A percentile compares a stretch with the other conserved stretches of the same genome.
phyloP scores from a whole-genome alignment of 2,113 vertebrate species.

The Oncorhynchus mykiss region DNA sequence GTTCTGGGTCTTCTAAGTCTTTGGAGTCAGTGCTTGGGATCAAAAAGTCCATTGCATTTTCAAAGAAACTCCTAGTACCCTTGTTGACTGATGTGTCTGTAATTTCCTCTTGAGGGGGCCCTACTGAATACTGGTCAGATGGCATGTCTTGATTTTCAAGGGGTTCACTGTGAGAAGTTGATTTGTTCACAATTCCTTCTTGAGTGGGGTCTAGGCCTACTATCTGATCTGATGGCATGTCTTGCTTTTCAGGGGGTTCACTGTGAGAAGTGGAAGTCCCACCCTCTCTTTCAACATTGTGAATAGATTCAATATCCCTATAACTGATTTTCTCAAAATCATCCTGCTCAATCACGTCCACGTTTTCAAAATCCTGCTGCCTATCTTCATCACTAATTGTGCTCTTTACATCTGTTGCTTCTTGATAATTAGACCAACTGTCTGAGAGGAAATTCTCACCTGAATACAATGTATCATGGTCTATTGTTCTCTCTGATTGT shows the following conservation, averaged over 20 bases:
- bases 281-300: background rate
- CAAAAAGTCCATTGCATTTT: constrained; percentile 42
- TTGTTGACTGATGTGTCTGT: background rate
- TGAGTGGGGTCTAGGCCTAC: background rate
- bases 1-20: background rate
- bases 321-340: background rate
- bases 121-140: background rate
- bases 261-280: background rate
- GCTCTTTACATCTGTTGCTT: constrained; percentile 1
- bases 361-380: background rate
- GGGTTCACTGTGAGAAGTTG: no score
- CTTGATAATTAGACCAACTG: background rate
- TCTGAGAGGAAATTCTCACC: background rate
- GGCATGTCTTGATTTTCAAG: background rate
- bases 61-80: constrained; percentile 44
- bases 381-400: background rate
- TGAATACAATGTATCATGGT: background rate
- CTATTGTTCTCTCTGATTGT: background rate
- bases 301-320: background rate
- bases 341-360: background rate
- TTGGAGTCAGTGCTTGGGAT: background rate
- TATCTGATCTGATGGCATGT: background rate
- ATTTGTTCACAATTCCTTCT: background rate
- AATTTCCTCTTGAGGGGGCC: background rate
- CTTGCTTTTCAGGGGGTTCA: background rate